Evolutionary conservation across 2,888 invertebrate genomes (phyloP), one percentile per base, ranked within the genome.

Genomic region (Coleophora flavipennella): DNA sequence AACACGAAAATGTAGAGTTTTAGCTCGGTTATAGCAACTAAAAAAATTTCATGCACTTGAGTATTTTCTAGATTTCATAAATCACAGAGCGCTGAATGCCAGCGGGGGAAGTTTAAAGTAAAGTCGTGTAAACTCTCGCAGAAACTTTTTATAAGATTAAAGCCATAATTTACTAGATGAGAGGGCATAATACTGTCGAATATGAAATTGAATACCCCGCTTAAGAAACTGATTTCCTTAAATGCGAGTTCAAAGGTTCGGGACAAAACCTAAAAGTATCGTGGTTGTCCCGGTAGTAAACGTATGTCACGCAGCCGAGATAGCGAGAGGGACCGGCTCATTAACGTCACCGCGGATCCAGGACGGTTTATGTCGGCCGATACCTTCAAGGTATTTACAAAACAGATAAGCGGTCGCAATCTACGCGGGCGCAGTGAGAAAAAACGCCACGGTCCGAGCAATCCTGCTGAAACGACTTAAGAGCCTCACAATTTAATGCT

Each of bases 321-420:
- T 77, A 79, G 71, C 66, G 65, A 70, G 73, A 76, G 67, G 72
- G 71, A 67, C 73, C 57, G 66, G 62, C 71, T 80, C 78, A 78
- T 84, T 83, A 80, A 70, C 68, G 77, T 83, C 83, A 77, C 57
- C 71, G 55, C 60, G 65, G 70, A 74, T 73, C 60, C 66, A 59
- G 65, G 55, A 51, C 67, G 73, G 67, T 79, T 80, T 81, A 77
- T 63, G 63, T 59, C 61, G 61, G 59, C 73, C 77, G 70, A 81
- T 83, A 84, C 78, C 74, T 80, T 73, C 67, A 73, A 77, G 78
- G 74, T 79, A 76, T 80, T 81, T 78, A 77, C 76, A 74, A 77
- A 79, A 71, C 67, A 70, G 67, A 68, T 72, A 69, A 78, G 66
- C 69, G 66, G 57, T 52, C 57, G 59, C 67, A 74, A 77, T 74